A percentile compares a stretch with the other conserved stretches of the same genome.
These are phyloP conservation scores for Zonitis immaculata DNA, from an alignment of 2,888 invertebrate species.

Conservation along the genomic window DNA sequence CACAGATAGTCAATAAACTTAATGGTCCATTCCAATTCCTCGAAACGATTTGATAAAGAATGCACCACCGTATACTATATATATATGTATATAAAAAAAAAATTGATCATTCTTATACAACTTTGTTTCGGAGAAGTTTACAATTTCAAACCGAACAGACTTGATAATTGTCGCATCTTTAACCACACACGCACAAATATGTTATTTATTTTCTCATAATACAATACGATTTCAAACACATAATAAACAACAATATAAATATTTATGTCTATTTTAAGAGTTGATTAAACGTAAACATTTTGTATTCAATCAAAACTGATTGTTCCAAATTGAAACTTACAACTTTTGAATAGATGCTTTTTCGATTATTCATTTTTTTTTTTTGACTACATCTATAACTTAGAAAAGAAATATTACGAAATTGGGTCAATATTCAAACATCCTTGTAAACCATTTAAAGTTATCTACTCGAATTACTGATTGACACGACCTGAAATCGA, in stretches of 20 bases:
- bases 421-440: not conserved
- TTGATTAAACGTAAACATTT: too few relatives aligned
- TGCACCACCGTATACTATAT: constrained; percentile 19
- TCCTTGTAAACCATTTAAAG: not conserved
- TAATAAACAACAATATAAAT: not conserved
- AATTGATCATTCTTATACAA: constrained; percentile 23
- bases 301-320: too few relatives aligned
- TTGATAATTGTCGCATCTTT: constrained; percentile 28
- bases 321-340: too few relatives aligned
- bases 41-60: constrained; percentile 35
- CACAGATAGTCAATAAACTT: constrained; percentile 30
- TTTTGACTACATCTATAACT: too few relatives aligned
- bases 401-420: not conserved
- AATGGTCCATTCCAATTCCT: constrained; percentile 32
- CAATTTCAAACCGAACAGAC: constrained; percentile 20
- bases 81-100: constrained; percentile 24
- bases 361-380: too few relatives aligned
- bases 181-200: constrained; percentile 32
- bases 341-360: not conserved
- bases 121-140: constrained; percentile 28
- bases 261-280: not conserved
- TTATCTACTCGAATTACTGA: not conserved
- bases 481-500: not conserved
- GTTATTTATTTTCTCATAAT: constrained; percentile 25
- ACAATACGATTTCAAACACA: not conserved